Percentiles rank a stretch among this genome's conserved stretches.
Evolutionary conservation across 2,797 vertebrate genomes (phyloP).

Genomic region (Tragopan temminckii): DNA sequence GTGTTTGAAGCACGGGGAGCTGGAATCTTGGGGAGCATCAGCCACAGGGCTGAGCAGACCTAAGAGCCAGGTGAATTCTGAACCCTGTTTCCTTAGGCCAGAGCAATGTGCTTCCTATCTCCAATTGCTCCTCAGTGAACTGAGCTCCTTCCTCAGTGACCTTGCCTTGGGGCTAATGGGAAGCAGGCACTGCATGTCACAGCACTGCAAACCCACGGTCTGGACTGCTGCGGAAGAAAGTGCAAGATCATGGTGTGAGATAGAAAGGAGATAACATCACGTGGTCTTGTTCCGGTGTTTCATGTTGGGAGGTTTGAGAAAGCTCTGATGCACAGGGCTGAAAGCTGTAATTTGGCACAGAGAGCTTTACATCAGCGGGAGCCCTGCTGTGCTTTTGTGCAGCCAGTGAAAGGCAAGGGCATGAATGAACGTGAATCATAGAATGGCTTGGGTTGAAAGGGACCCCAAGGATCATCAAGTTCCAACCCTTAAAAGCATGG

Average conservation of each 20-base stretch:
- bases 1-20: rapidly evolving
- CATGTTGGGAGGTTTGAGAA: neutral
- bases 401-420: neutral
- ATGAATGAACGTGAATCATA: neutral
- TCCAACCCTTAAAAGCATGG: too few species aligned
- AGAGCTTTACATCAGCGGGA: neutral
- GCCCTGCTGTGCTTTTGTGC: neutral
- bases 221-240: neutral
- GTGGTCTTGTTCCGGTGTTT: neutral
- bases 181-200: rapidly evolving
- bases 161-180: neutral
- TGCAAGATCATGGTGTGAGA: neutral
- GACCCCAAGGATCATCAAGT: too few species aligned
- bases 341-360: neutral
- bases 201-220: neutral
- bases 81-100: neutral
- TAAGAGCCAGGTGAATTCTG: neutral
- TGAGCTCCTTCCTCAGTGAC: rapidly evolving
- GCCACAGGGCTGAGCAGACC: rapidly evolving
- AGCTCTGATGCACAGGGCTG: neutral
- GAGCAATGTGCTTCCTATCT: neutral
- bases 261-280: neutral
- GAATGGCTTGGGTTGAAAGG: too few species aligned
- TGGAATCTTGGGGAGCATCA: rapidly evolving
- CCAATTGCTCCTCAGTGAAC: rapidly evolving